These are phyloP conservation scores for Dicycla oo DNA, from an alignment of 2,888 invertebrate genomes.

Conservation along the genomic window DNA sequence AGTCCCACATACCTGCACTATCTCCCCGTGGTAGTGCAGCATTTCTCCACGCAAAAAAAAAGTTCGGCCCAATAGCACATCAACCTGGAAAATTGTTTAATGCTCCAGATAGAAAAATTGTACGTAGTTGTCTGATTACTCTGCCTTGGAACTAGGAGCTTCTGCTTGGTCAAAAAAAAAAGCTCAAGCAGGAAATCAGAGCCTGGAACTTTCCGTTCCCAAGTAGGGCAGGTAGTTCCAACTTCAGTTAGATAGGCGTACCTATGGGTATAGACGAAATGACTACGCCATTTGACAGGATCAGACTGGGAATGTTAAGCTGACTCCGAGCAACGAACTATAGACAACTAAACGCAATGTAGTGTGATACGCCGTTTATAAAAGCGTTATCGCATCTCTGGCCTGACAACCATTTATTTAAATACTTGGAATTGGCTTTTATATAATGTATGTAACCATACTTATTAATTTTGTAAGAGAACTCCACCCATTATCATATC, in stretches of 20 bases:
- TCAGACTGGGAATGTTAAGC: not conserved
- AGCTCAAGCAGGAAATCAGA: not conserved
- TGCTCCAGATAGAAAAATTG: not conserved
- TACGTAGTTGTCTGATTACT: not conserved
- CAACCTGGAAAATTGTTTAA: not conserved
- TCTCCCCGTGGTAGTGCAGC: too few species aligned
- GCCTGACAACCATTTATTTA: slow-evolving; percentile 8
- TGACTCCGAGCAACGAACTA: not conserved
- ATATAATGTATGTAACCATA: slow-evolving; percentile 32
- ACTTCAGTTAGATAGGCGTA: not conserved
- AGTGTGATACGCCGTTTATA: not conserved
- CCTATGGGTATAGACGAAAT: not conserved
- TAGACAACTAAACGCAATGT: not conserved
- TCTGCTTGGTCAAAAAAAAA: not conserved
- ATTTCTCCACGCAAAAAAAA: too few species aligned
- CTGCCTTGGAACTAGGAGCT: not conserved
- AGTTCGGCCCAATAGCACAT: not conserved
- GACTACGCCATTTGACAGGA: not conserved
- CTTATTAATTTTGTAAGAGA: slow-evolving; percentile 43
- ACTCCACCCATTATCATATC: slow-evolving; percentile 44
- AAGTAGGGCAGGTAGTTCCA: not conserved
- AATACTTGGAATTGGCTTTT: slow-evolving; percentile 12
- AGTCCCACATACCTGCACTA: too few species aligned
- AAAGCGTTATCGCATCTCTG: not conserved
- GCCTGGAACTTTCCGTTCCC: not conserved